These are phyloP conservation scores for Scaptomyza pallida DNA, from an alignment of 1,140 invertebrate species.

Conservation along the genomic window DNA sequence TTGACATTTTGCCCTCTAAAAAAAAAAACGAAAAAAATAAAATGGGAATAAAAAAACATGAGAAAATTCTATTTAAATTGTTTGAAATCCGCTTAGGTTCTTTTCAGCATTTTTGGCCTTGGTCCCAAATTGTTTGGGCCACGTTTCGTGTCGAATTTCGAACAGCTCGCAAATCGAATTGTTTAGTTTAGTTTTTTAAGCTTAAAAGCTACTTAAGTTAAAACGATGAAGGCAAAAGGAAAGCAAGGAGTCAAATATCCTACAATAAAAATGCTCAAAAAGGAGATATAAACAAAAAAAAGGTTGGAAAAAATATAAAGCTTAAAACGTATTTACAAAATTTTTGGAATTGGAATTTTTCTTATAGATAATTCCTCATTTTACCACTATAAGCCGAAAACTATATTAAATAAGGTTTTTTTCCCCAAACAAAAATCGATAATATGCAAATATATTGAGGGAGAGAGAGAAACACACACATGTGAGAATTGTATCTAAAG, in stretches of 20 bases:
- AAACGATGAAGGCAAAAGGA: too few relatives aligned
- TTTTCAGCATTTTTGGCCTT: slow-evolving; percentile 39
- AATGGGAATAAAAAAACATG: background rate
- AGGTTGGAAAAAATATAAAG: too few relatives aligned
- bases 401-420: too few relatives aligned
- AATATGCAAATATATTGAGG: slow-evolving; percentile 72
- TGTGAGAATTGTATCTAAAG: slow-evolving; percentile 17
- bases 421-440: slow-evolving; percentile 55
- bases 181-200: slow-evolving; percentile 57
- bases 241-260: background rate
- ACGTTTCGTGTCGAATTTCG: slow-evolving; percentile 50
- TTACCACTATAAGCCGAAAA: too few relatives aligned
- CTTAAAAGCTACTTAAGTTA: slow-evolving; percentile 67
- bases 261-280: background rate
- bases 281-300: background rate
- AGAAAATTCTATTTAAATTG: slow-evolving; percentile 78
- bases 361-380: too few relatives aligned
- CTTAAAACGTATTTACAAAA: too few relatives aligned
- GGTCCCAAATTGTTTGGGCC: slow-evolving; percentile 19
- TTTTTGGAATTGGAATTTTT: too few relatives aligned
- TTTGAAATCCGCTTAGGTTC: slow-evolving; percentile 66
- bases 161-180: slow-evolving; percentile 62
- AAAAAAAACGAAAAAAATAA: slow-evolving; percentile 19
- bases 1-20: slow-evolving; percentile 74
- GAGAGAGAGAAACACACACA: slow-evolving; percentile 10